Conservation (phyloP, 2,797 vertebrate genomes). For the Muscicapa striata region DNA sequence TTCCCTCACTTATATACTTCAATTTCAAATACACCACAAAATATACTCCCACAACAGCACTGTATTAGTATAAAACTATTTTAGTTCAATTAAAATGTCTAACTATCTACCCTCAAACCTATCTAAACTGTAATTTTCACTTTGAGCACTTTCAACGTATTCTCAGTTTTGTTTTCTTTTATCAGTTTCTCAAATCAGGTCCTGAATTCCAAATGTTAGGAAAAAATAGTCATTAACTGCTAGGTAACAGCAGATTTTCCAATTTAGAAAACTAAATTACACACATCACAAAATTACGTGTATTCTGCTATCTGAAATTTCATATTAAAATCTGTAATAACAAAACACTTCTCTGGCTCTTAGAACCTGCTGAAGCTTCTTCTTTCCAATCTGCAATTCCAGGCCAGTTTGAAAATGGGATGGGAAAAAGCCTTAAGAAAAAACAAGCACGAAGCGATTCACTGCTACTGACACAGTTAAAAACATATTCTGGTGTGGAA, state of each 20-base stretch:
- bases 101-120: slow-evolving; percentile 75
- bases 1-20: slow-evolving; percentile 69
- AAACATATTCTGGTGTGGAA: background rate
- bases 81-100: slow-evolving; percentile 81
- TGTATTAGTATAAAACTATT: slow-evolving; percentile 75
- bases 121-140: slow-evolving; percentile 77
- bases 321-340: slow-evolving; percentile 53
- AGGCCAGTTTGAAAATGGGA: background rate
- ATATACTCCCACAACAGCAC: slow-evolving; percentile 75
- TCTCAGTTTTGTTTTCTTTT: slow-evolving; percentile 74
- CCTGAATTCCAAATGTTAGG: slow-evolving; percentile 71
- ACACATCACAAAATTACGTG: background rate
- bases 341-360: slow-evolving; percentile 31
- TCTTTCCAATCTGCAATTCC: background rate
- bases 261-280: slow-evolving; percentile 74
- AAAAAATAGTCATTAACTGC: slow-evolving; percentile 78
- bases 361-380: background rate
- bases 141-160: slow-evolving; percentile 65
- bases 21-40: slow-evolving; percentile 70
- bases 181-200: slow-evolving; percentile 74
- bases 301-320: slow-evolving; percentile 69
- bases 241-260: slow-evolving; percentile 77
- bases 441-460: background rate
- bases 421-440: background rate
- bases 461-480: background rate